Conservation (phyloP, 2,888 invertebrate species). For the Perithous albicinctus region DNA sequence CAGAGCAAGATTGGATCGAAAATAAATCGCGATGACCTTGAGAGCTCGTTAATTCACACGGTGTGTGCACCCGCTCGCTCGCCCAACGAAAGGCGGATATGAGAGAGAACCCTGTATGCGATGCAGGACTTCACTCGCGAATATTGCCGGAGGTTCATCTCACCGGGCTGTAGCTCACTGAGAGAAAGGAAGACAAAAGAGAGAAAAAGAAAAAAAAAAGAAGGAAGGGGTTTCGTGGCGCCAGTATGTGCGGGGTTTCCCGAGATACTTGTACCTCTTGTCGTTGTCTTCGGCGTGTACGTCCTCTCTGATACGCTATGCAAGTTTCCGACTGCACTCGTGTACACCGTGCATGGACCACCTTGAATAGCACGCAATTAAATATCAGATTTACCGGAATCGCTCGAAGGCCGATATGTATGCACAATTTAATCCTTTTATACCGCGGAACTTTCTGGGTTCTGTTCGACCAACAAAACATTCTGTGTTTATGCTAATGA, state of each 20-base stretch:
- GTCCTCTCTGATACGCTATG: conserved; percentile 35
- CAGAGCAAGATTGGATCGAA: conserved; percentile 41
- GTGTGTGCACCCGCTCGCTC: conserved; percentile 27
- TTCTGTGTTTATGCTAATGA: conserved; percentile 67
- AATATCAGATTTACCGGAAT: conserved; percentile 69
- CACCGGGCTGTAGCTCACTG: too few species aligned
- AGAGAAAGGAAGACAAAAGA: conserved; percentile 25
- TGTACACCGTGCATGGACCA: conserved; percentile 52
- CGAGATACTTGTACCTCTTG: conserved; percentile 38
- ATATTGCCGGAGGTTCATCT: conserved; percentile 64
- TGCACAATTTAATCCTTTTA: conserved; percentile 64
- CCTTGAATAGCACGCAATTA: conserved; percentile 67
- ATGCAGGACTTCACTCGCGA: conserved; percentile 17
- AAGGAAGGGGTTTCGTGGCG: conserved; percentile 50
- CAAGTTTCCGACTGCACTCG: conserved; percentile 31
- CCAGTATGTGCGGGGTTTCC: conserved; percentile 46
- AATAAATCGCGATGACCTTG: conserved; percentile 69
- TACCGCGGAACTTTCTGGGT: conserved; percentile 18
- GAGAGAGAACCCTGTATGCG: conserved; percentile 9
- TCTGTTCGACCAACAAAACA: conserved; percentile 43
- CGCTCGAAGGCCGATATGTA: conserved; percentile 62
- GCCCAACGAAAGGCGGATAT: conserved; percentile 59
- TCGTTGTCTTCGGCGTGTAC: conserved; percentile 25
- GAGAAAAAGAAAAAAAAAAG: conserved; percentile 19
- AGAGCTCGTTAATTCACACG: conserved; percentile 69